Evolutionary conservation across 2,797 vertebrate species (phyloP).

Genomic region (Scyliorhinus canicula): DNA sequence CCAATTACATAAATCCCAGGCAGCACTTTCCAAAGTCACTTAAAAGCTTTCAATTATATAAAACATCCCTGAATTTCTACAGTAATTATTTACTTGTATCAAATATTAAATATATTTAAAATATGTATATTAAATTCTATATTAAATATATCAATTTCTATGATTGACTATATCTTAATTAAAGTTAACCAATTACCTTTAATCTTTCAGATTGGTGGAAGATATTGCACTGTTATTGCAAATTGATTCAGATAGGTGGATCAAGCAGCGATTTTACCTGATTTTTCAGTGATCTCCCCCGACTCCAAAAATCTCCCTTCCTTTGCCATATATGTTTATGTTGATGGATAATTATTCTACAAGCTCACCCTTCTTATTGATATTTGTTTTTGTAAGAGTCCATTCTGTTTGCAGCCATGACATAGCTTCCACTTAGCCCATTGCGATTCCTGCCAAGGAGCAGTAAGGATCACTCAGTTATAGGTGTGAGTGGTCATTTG

Average conservation of each 20-base stretch:
- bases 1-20: neutral
- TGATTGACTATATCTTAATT: neutral
- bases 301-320: neutral
- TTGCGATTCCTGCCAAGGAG: no score
- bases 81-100: neutral
- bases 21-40: neutral
- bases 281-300: neutral
- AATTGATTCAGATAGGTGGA: neutral
- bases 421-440: no score
- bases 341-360: neutral
- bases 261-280: neutral
- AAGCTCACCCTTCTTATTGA: neutral
- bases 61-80: neutral
- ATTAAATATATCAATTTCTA: neutral
- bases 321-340: neutral
- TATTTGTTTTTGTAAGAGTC: no score
- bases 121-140: neutral
- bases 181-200: neutral
- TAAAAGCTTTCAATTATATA: neutral
- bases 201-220: neutral
- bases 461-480: no score
- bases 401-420: no score
- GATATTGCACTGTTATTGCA: neutral
- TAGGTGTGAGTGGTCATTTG: no score
- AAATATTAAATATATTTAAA: neutral